These are phyloP conservation scores for Uria aalge DNA, from an alignment of 2,113 vertebrate genomes.

Conservation along the genomic window DNA sequence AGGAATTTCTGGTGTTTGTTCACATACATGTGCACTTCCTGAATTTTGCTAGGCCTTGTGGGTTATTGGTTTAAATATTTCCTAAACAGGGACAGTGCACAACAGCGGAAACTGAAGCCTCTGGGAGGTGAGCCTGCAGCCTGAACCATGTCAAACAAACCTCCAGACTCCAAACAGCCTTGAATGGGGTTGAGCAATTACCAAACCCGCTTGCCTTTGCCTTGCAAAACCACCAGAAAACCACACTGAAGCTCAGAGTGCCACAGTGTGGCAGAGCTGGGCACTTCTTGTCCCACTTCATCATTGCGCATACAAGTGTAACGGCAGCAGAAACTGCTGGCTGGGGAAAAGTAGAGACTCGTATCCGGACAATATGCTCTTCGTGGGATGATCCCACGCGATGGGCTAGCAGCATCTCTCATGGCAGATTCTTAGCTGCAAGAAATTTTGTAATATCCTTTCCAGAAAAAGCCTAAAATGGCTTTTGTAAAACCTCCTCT, in stretches of 20 bases:
- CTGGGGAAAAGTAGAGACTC: background rate
- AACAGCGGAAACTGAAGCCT: background rate
- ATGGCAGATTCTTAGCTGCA: background rate
- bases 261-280: background rate
- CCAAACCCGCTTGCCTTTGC: background rate
- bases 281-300: background rate
- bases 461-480: background rate
- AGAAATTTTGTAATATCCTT: background rate
- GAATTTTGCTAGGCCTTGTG: background rate
- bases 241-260: background rate
- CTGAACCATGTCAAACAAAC: background rate
- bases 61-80: background rate
- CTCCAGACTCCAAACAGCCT: background rate
- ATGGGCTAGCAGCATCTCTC: background rate
- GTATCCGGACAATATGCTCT: fast-evolving
- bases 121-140: background rate
- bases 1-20: background rate
- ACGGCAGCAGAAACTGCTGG: background rate
- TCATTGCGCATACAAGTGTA: fast-evolving
- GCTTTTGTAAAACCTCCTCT: background rate
- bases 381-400: fast-evolving
- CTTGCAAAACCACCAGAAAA: background rate
- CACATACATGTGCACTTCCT: background rate
- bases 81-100: background rate
- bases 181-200: fast-evolving